phyloP scores from a whole-genome alignment of 2,113 vertebrate genomes.

The Hippoglossus stenolepis region DNA sequence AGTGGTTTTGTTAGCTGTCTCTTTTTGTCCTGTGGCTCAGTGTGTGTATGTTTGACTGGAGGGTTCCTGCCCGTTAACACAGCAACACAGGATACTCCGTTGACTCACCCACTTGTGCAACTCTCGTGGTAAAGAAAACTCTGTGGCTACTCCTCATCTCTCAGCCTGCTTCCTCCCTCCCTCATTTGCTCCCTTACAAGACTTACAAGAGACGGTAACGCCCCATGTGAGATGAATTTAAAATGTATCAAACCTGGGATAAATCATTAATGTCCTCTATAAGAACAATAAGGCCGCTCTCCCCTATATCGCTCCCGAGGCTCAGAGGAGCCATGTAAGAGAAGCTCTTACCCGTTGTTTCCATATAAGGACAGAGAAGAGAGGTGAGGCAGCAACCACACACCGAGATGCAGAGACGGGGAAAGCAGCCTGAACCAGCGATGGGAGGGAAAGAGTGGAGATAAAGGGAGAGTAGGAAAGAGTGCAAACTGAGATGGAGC shows the following conservation, averaged over 20 bases:
- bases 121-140: background rate
- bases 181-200: conserved; percentile 1
- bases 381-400: conserved; percentile 24
- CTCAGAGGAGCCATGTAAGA: background rate
- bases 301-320: background rate
- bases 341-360: conserved; percentile 32
- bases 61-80: background rate
- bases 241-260: conserved; percentile 27
- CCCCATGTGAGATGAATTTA: background rate
- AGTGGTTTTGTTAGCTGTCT: conserved; percentile 56
- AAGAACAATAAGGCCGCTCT: background rate
- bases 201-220: conserved; percentile 6
- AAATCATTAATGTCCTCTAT: conserved; percentile 42
- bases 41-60: conserved; percentile 1
- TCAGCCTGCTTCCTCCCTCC: background rate
- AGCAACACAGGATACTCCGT: background rate
- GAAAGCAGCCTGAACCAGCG: conserved; percentile 28
- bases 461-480: conserved; percentile 17
- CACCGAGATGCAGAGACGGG: too few species aligned
- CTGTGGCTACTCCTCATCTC: too few species aligned
- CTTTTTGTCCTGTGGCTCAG: conserved; percentile 44
- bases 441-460: conserved; percentile 19
- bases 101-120: background rate
- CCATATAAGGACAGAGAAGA: conserved; percentile 3
- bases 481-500: conserved; percentile 16